phyloP scores from a whole-genome alignment of 35 echinoderm and acorn worm genomes.

The Amphiura filiformis region DNA sequence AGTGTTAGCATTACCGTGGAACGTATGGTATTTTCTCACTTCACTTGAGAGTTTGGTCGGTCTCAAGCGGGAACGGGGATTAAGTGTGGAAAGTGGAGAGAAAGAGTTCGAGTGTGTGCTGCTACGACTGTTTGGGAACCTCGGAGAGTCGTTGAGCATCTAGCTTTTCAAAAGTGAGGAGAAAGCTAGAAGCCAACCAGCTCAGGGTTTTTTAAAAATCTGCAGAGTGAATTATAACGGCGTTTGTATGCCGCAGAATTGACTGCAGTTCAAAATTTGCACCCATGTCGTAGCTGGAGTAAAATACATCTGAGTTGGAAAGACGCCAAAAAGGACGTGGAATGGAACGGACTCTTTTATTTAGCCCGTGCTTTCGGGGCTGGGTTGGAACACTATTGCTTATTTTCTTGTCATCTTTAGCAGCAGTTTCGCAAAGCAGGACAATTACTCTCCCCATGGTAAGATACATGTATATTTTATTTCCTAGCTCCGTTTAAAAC shows the following conservation, averaged over 20 bases:
- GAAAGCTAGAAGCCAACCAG: not conserved
- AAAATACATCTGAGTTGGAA: not conserved
- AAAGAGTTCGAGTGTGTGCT: not conserved
- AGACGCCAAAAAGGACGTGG: constrained; percentile 6
- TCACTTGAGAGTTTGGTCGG: not conserved
- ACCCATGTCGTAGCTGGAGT: not conserved
- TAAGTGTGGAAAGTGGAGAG: not conserved
- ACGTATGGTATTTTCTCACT: not conserved
- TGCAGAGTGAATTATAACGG: not conserved
- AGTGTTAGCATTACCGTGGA: not conserved
- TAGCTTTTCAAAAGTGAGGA: not conserved
- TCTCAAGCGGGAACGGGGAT: not conserved
- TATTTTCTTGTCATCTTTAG: constrained; percentile 3
- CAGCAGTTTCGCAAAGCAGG: not conserved
- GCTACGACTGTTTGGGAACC: not conserved
- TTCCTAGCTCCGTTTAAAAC: no score
- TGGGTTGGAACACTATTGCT: not conserved
- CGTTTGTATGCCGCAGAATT: not conserved
- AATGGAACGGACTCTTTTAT: not conserved
- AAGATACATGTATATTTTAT: not conserved
- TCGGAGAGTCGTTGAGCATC: not conserved
- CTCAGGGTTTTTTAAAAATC: not conserved
- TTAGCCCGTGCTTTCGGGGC: not conserved
- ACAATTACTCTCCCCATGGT: not conserved
- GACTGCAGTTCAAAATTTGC: not conserved